Evolutionary conservation across 1,140 invertebrate genomes (phyloP).

Genomic region (Drosophila biarmipes): DNA sequence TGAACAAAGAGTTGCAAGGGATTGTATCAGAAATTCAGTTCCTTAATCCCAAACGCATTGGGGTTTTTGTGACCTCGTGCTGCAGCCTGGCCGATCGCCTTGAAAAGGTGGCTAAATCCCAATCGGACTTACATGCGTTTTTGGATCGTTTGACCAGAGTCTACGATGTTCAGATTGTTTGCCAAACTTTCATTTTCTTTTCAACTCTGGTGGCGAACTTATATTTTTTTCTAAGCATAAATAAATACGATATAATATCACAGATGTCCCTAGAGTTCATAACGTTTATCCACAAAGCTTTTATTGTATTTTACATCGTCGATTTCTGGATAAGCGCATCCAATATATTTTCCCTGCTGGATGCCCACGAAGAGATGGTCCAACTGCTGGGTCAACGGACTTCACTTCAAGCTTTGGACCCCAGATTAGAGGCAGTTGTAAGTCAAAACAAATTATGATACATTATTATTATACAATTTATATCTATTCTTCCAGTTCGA

Average conservation of each 20-base stretch:
- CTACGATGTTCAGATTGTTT: constrained; percentile 26
- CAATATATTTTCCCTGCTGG: too few species aligned
- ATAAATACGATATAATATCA: not conserved
- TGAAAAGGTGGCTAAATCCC: constrained; percentile 25
- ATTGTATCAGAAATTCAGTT: constrained; percentile 14
- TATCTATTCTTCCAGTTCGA: constrained; percentile 17
- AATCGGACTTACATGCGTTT: constrained; percentile 35
- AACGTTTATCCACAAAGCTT: too few species aligned
- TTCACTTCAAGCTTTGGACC: too few species aligned
- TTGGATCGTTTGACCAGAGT: constrained; percentile 5
- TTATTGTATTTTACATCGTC: too few species aligned
- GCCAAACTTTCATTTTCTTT: constrained; percentile 23
- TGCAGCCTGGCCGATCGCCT: constrained; percentile 52
- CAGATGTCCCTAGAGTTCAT: too few species aligned
- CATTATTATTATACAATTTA: too few species aligned
- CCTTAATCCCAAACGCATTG: constrained; percentile 18
- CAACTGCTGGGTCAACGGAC: too few species aligned
- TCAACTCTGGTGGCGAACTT: constrained; percentile 9
- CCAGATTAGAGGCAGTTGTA: too few species aligned
- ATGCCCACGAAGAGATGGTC: too few species aligned
- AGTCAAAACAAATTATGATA: too few species aligned
- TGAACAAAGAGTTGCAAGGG: constrained; percentile 27
- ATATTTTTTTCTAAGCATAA: constrained; percentile 8
- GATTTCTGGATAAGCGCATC: too few species aligned
- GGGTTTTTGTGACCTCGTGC: constrained; percentile 28